A percentile compares a stretch with the other conserved stretches of the same genome.
Evolutionary conservation across 2,888 invertebrate species (phyloP).

Genomic region (Desoria tigrina): DNA sequence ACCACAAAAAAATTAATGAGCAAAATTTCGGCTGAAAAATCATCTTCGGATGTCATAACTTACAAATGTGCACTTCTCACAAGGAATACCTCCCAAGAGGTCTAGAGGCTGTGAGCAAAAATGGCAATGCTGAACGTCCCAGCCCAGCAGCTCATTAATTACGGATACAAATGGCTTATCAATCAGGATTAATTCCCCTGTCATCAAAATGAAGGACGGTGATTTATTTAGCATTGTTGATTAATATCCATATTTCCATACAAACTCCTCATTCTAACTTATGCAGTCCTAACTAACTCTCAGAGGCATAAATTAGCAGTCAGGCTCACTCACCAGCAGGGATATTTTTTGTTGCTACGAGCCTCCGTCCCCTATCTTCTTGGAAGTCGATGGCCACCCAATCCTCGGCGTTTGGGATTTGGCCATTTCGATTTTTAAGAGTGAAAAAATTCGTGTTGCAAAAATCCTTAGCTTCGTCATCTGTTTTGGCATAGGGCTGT

Average conservation of each 20-base stretch:
- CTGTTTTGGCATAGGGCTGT: background rate
- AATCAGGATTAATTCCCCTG: constrained; percentile 39
- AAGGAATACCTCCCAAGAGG: constrained; percentile 47
- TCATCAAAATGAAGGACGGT: background rate
- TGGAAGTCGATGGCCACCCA: constrained; percentile 37
- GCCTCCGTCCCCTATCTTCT: constrained; percentile 33
- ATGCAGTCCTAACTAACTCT: too few relatives aligned
- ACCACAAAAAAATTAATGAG: too few relatives aligned
- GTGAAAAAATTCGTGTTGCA: constrained; percentile 19
- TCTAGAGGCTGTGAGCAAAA: constrained; percentile 43
- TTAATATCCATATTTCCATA: background rate
- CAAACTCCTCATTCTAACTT: constrained; percentile 4
- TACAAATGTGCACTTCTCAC: constrained; percentile 48
- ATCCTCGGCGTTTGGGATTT: constrained; percentile 32
- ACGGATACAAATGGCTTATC: constrained; percentile 46
- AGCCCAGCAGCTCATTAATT: constrained; percentile 38
- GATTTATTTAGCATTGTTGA: too few relatives aligned
- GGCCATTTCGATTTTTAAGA: constrained; percentile 20
- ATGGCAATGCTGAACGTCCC: constrained; percentile 48
- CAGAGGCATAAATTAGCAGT: too few relatives aligned
- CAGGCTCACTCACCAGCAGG: constrained; percentile 35
- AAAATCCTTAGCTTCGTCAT: background rate
- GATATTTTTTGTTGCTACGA: constrained; percentile 34
- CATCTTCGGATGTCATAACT: too few relatives aligned
- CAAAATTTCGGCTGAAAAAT: background rate